Base-by-base conservation (phyloP, 2,113 vertebrate species). In the Leiothrix lutea region DNA sequence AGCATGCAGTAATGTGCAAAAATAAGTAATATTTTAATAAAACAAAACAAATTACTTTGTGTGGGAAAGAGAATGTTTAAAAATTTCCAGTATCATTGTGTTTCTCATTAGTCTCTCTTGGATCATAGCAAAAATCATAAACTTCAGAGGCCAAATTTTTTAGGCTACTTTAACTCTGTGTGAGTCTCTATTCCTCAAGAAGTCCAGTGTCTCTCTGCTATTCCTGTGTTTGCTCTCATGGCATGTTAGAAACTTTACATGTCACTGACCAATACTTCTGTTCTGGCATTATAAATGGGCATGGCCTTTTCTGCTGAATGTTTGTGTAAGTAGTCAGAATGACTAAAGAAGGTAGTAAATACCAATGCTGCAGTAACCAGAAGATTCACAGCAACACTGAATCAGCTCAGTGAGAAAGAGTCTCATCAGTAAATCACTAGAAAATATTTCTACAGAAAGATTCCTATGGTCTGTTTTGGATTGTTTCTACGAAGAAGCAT, bases 391-490 rank as follows among this genome's bases (percentile, higher is more conserved):
- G 48, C 75, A 40, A 88, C 38, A 45, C 35, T n/a, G 36, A 82
- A 62, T 19, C 61, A 40, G 35, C 29, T 77, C 9, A 50, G 13
- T 38, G 44, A 35, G 61, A 81, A 90, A 79, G 20, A 36, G 17
- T 74, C 65, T 90, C 20, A 2, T 62, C 38, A 90, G 40, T 56
- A 95, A 93, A 92, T 24, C 72, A 31, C 36, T 66, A 80, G 60
- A 36, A 94, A 95, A 85, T 80, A 36, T 87, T 95, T 94, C 57
- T 24, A 61, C 67, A 54, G 71, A 69, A 92, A 91, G 80, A 88
- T 5, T 40, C 48, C 48, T 73, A 33, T 79, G 28, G 91, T 86
- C 84, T 94, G 10, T 45, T 80, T 91, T 62, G 78, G 56, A 79
- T 48, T 89, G 19, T 85, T 95, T 92, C 87, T 80, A 61, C 56